Evolutionary conservation across 2,113 vertebrate genomes (phyloP).

Genomic region (Heterochromis multidens): DNA sequence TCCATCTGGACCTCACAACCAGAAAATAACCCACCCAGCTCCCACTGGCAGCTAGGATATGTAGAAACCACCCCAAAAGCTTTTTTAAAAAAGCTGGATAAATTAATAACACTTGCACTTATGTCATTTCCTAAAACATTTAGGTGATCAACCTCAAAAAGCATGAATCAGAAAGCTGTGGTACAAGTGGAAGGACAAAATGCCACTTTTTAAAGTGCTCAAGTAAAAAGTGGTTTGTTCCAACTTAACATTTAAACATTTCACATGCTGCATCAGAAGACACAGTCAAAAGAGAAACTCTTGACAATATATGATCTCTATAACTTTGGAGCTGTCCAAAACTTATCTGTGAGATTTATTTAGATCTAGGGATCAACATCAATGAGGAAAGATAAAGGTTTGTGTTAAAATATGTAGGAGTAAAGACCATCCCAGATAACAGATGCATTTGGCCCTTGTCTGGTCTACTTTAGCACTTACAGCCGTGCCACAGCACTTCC

Average conservation of each 20-base stretch:
- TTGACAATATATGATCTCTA: neutral
- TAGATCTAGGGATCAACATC: too few species aligned
- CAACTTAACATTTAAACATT: neutral
- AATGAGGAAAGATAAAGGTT: too few species aligned
- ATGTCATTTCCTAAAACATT: slow-evolving; percentile 44
- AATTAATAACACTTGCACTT: slow-evolving; percentile 33
- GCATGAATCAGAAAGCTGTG: neutral
- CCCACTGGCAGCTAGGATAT: neutral
- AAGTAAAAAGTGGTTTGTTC: neutral
- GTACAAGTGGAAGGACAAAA: neutral
- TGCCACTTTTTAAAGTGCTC: neutral
- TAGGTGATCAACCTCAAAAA: slow-evolving; percentile 30
- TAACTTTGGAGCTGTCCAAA: too few species aligned
- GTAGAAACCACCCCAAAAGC: neutral
- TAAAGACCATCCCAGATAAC: too few species aligned
- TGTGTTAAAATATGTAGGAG: too few species aligned
- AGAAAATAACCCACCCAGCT: neutral
- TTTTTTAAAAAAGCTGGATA: neutral
- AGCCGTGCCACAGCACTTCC: too few species aligned
- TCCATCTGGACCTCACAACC: neutral
- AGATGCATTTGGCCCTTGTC: too few species aligned
- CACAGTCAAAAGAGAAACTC: neutral
- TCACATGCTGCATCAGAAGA: neutral
- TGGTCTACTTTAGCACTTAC: too few species aligned
- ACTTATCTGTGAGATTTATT: too few species aligned